phyloP scores from a whole-genome alignment of 2,113 vertebrate genomes.

The Chamaea fasciata region DNA sequence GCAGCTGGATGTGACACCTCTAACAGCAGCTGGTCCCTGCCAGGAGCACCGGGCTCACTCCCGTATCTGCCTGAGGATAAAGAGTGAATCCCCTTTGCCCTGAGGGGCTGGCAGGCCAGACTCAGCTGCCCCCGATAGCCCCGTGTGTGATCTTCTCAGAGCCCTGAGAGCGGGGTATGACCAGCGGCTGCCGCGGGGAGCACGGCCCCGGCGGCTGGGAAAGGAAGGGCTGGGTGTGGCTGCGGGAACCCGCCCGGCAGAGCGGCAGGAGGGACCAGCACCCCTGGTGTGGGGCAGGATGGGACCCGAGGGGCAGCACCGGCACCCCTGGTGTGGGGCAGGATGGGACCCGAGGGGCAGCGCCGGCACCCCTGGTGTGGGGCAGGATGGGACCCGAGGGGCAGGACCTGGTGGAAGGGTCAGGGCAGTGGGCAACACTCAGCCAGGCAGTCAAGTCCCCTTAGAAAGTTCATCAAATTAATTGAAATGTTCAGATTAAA shows the following conservation, averaged over 20 bases:
- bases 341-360: fast-evolving
- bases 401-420: not conserved
- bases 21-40: not conserved
- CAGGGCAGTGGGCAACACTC: too few relatives aligned
- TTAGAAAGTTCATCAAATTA: not conserved
- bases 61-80: fast-evolving
- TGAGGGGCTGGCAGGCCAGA: fast-evolving
- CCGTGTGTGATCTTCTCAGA: fast-evolving
- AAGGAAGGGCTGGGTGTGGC: fast-evolving
- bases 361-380: not conserved
- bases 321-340: not conserved
- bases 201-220: not conserved
- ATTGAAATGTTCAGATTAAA: not conserved
- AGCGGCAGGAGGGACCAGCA: fast-evolving
- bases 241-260: not conserved
- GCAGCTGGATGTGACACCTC: fast-evolving
- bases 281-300: not conserved
- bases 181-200: not conserved
- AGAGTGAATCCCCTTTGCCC: fast-evolving
- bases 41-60: not conserved
- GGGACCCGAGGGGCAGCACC: not conserved
- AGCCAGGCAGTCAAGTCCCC: not conserved
- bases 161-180: fast-evolving
- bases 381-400: fast-evolving
- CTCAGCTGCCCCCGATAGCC: fast-evolving